Percentiles rank a stretch among this genome's conserved stretches.
Evolutionary conservation across 2,888 invertebrate species (phyloP).

Genomic region (Cephus rjabovi): DNA sequence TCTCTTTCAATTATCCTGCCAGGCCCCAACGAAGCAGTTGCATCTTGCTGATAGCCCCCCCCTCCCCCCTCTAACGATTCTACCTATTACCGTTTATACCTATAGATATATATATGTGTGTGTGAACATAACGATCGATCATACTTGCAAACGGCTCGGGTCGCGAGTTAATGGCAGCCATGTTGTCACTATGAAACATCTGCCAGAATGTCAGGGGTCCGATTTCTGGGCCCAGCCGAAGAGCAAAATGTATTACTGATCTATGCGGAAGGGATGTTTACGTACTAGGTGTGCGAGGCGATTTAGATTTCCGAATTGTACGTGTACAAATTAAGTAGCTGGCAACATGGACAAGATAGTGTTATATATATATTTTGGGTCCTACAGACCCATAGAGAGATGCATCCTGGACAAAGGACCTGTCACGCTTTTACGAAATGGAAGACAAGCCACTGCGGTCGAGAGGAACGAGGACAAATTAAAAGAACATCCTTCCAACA

Average conservation of each 20-base stretch:
- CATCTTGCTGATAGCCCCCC: neutral
- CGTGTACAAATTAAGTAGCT: neutral
- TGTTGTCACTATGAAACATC: constrained; percentile 54
- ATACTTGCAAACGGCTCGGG: constrained; percentile 20
- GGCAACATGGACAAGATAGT: neutral
- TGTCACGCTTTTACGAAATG: constrained; percentile 31
- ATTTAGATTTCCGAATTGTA: neutral
- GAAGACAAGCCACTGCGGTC: constrained; percentile 13
- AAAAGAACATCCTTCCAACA: constrained; percentile 50
- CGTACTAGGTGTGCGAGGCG: constrained; percentile 14
- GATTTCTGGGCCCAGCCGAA: neutral
- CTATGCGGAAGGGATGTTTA: constrained; percentile 43
- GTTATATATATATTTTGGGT: neutral
- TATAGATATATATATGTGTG: neutral
- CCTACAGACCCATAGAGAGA: neutral
- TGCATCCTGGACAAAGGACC: constrained; percentile 21
- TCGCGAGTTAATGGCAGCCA: constrained; percentile 37
- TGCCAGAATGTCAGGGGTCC: constrained; percentile 28
- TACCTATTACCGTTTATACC: too few species aligned
- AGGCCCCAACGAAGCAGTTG: neutral
- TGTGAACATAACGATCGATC: constrained; percentile 20
- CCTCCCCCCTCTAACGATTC: neutral
- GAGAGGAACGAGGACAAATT: constrained; percentile 51
- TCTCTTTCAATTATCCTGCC: constrained; percentile 51
- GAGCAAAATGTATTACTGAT: neutral